Evolutionary conservation across 2,797 vertebrate species (phyloP), one percentile per base, ranked within the genome.

Genomic region (Alfaro cultratus): DNA sequence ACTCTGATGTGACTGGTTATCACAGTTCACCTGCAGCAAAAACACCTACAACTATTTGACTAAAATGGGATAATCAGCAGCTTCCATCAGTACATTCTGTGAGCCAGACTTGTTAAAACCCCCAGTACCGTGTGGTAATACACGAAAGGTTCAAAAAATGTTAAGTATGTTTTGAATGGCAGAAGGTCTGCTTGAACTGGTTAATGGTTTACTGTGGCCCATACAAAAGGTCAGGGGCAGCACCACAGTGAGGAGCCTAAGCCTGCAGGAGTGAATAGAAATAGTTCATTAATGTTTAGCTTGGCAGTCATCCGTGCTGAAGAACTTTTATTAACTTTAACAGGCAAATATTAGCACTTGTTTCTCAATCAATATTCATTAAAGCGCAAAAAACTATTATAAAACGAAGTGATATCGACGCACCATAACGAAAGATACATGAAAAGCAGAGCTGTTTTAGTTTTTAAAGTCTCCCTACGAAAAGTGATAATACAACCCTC

Each of bases 171-270:
- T 70, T 84, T 83, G 77, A 89, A 85, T 83, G 60, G 74, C 86
- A 82, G 80, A 55, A 74, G 83, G 73, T 84, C 80, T 53, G 60
- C 51, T 68, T 71, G 74, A 85, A 41, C 74, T 41, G 70, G 91
- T 92, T 90, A 95, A 94, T 96, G 75, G 92, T 96, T 95, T 82
- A 91, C 89, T 84, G 83, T 90, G 83, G 93, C n/a, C 43, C 5
- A 29, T 18, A 94, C 84, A 93, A 88, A 94, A 77, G 81, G 82
- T 86, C 89, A 87, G 43, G 70, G 80, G 21, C 76, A 87, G 85
- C 84, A 80, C 26, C 70, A 36, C 51, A 75, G 91, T 94, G 91
- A 74, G 90, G 85, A 94, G 93, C 76, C 75, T 77, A 2, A 79
- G 73, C 70, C 74, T 80, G 75, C 83, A 75, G 49, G n/a, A 82